These are phyloP conservation scores for Sterrhoptilus dennistouni DNA, from an alignment of 2,113 vertebrate species.

Conservation along the genomic window DNA sequence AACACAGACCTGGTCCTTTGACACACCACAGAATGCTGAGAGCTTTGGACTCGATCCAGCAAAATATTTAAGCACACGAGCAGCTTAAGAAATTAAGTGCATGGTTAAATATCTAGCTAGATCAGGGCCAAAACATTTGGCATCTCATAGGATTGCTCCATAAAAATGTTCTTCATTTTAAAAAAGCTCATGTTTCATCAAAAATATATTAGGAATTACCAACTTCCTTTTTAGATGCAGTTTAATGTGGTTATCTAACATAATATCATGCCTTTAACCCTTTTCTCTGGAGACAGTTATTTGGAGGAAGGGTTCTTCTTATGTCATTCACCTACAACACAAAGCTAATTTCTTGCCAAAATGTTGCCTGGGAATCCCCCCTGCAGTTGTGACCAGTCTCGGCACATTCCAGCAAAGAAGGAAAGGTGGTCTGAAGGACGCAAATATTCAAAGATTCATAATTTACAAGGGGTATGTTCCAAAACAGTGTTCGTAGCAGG, in stretches of 20 bases:
- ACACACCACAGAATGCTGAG: not conserved
- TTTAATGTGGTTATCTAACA: not conserved
- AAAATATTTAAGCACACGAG: constrained; percentile 15
- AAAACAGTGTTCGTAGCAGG: not conserved
- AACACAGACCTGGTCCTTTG: not conserved
- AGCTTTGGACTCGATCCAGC: constrained; percentile 11
- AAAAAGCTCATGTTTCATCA: not conserved
- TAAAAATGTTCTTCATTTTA: constrained; percentile 26
- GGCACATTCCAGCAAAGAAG: not conserved
- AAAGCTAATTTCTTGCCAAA: not conserved
- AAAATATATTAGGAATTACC: not conserved
- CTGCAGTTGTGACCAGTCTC: not conserved
- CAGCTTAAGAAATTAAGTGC: constrained; percentile 27
- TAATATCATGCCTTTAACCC: not conserved
- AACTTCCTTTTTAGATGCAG: not conserved
- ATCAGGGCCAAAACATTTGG: constrained; percentile 28
- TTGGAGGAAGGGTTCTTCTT: not conserved
- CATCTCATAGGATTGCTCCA: constrained; percentile 3
- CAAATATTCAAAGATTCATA: not conserved
- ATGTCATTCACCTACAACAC: not conserved
- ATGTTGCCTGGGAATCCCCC: not conserved
- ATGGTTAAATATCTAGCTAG: constrained; percentile 14
- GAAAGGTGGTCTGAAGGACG: not conserved
- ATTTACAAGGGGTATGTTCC: not conserved
- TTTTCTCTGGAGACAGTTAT: not conserved